Evolutionary conservation across 2,797 vertebrate genomes (phyloP).

Genomic region (Spinibarbus caldwelli): DNA sequence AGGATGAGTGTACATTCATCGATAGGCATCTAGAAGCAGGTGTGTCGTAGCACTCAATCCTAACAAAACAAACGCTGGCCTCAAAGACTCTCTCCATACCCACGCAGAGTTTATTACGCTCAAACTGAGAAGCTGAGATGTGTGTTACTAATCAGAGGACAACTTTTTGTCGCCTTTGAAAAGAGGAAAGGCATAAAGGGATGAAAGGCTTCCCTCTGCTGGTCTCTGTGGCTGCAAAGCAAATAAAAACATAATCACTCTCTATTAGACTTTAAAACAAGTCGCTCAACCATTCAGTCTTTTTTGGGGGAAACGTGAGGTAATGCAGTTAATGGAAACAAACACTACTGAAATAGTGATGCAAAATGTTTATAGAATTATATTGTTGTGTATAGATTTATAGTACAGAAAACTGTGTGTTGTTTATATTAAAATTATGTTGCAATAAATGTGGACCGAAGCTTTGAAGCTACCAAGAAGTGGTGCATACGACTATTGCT

Average conservation of each 20-base stretch:
- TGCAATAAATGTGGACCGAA: neutral
- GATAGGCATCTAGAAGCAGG: constrained; percentile 64
- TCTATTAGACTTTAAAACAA: neutral
- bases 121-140: constrained; percentile 61
- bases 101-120: constrained; percentile 72
- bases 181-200: constrained; percentile 57
- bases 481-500: neutral
- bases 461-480: neutral
- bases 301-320: neutral
- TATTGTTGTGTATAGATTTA: neutral
- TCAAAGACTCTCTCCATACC: constrained; percentile 50
- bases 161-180: constrained; percentile 49
- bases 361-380: neutral
- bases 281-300: neutral
- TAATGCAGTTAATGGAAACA: neutral
- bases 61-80: constrained; percentile 58
- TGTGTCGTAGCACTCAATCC: constrained; percentile 63
- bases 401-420: neutral
- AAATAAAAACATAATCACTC: constrained; percentile 68
- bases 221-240: constrained; percentile 59
- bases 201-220: constrained; percentile 75
- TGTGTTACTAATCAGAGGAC: constrained; percentile 61
- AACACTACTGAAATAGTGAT: neutral
- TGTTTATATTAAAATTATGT: neutral
- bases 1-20: neutral